Evolutionary conservation across 1,140 invertebrate species (phyloP).

Genomic region (Hesperophylax magnus): DNA sequence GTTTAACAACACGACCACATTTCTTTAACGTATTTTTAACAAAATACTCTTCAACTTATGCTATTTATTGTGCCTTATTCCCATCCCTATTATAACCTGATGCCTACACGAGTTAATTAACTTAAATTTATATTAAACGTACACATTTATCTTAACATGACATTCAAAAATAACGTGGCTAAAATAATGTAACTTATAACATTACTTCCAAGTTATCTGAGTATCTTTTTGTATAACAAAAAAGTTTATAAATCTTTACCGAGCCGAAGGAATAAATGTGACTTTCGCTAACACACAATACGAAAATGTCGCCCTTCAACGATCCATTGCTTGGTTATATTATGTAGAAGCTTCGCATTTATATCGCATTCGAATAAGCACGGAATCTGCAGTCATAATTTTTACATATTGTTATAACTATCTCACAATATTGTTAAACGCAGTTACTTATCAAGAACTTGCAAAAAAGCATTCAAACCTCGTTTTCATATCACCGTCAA

Average conservation of each 20-base stretch:
- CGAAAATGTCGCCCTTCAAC: too few species aligned
- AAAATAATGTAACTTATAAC: constrained; percentile 41
- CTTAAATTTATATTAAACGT: constrained; percentile 33
- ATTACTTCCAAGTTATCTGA: constrained; percentile 13
- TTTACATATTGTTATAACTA: neutral
- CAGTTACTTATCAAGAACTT: neutral
- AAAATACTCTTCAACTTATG: constrained; percentile 54
- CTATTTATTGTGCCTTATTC: constrained; percentile 57
- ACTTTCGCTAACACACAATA: too few species aligned
- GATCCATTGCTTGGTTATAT: too few species aligned
- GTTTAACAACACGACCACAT: constrained; percentile 22
- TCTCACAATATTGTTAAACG: neutral
- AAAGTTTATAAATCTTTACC: constrained; percentile 8
- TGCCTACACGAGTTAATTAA: constrained; percentile 33
- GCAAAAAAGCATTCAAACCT: too few species aligned
- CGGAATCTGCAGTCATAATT: neutral
- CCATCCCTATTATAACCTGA: constrained; percentile 36
- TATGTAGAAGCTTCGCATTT: neutral
- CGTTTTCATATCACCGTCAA: too few species aligned
- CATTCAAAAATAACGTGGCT: constrained; percentile 22
- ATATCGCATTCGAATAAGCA: neutral
- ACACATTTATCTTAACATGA: constrained; percentile 39
- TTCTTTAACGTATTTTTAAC: constrained; percentile 45
- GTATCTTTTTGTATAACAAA: constrained; percentile 12
- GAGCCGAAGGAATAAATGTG: neutral